Evolutionary conservation across 2,113 vertebrate species (phyloP), one percentile per base, ranked within the genome.

Genomic region (Hiodon alosoides): DNA sequence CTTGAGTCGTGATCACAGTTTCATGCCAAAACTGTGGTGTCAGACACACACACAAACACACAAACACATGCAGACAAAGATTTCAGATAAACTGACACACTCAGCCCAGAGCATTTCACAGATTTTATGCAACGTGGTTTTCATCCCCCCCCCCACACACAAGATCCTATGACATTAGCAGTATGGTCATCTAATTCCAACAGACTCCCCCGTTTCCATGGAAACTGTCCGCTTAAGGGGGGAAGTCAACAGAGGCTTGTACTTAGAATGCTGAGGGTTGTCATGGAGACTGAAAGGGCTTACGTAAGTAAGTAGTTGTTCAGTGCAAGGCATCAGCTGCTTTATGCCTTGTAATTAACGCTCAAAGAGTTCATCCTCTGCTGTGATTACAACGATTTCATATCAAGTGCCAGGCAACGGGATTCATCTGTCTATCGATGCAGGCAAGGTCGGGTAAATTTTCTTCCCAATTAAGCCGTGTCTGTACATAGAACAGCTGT

Each of bases 251-350:
- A 59, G 82, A 83, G 81, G 80, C 77, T 69, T 80, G 87, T 82
- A 81, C 79, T 31, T 83, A 78, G 75, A 83, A 86, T 86, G 87
- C 83, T 79, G 82, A 81, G 17, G 79, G 89, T 91, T 85, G 78
- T 80, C 76, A 89, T 90, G 86, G 90, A 87, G 86, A 91, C 88
- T 82, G 83, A 79, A 83, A 77, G 78, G 75, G 81, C 88, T 90
- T 90, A 90, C 89, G 90, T 90, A 90, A 90, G 90, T 87, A 88
- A 88, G 31, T 31, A 31, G 31, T 31, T 89, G 83, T 85, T 76
- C 72, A 75, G 72, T 82, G 53, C 54, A 9, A 16, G 57, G 70
- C 51, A 50, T 74, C 6, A 10, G 73, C 52, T 82, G 78, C 84
- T 84, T 85, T 81, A 81, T 77, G 69, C 77, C 81, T 77, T 81